These are phyloP conservation scores for Cordilura impudica DNA, from an alignment of 2,888 invertebrate genomes.

Conservation along the genomic window DNA sequence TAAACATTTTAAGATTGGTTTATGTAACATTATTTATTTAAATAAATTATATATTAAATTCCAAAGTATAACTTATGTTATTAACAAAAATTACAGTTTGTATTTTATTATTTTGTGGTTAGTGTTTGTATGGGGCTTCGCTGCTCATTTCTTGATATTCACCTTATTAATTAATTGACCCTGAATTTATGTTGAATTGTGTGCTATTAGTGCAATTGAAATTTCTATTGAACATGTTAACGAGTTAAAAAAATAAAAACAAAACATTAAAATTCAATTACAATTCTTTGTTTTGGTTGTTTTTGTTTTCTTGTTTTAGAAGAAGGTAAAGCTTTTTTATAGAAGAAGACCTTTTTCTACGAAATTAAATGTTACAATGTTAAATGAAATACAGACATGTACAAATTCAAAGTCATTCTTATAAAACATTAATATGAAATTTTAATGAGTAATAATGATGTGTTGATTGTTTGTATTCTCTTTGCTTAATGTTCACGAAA, in stretches of 20 bases:
- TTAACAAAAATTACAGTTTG: too few relatives aligned
- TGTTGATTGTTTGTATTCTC: background rate
- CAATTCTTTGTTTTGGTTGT: constrained; percentile 31
- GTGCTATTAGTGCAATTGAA: constrained; percentile 27
- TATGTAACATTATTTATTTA: too few relatives aligned
- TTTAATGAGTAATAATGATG: background rate
- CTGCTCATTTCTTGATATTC: constrained; percentile 5
- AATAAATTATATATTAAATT: too few relatives aligned
- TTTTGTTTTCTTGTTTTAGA: background rate
- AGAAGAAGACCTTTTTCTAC: constrained; percentile 38
- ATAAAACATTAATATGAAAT: background rate
- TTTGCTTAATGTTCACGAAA: background rate
- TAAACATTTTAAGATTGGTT: too few relatives aligned
- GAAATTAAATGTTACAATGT: constrained; percentile 35
- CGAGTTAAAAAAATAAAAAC: background rate
- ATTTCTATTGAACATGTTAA: constrained; percentile 15
- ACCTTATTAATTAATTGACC: constrained; percentile 41
- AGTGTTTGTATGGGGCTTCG: too few relatives aligned
- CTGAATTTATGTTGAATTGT: constrained; percentile 43
- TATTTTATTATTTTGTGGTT: too few relatives aligned
- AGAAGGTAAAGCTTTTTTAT: constrained; percentile 14
- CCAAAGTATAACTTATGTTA: too few relatives aligned
- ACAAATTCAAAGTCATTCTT: constrained; percentile 21
- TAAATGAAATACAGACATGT: constrained; percentile 1
- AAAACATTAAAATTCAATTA: constrained; percentile 17